Percentiles rank a stretch among this genome's conserved stretches.
These are phyloP conservation scores for Ariopsis seemanni DNA, from an alignment of 2,113 vertebrate genomes.

Conservation along the genomic window DNA sequence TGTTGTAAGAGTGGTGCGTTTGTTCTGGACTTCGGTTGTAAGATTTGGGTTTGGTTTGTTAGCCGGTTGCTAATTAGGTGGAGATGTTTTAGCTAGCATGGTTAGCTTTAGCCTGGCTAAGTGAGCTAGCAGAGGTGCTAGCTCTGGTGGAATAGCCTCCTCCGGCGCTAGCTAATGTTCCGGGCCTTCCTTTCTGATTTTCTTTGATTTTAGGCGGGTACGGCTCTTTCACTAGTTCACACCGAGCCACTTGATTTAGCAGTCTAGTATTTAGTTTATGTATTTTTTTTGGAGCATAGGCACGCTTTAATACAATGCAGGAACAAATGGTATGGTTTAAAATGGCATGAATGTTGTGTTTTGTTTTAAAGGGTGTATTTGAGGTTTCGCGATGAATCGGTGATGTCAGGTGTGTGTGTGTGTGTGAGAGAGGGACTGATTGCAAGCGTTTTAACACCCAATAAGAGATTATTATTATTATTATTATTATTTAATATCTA, in stretches of 20 bases:
- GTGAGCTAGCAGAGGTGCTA: not conserved
- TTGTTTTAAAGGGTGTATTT: not conserved
- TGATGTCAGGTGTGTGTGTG: not conserved
- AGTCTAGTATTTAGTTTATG: too few species aligned
- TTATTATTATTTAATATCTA: not conserved
- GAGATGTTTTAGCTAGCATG: constrained; percentile 30
- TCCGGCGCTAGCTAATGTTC: not conserved
- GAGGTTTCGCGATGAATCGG: not conserved
- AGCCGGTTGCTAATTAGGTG: not conserved
- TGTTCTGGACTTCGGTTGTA: not conserved
- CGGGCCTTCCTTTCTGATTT: constrained; percentile 10
- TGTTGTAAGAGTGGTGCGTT: not conserved
- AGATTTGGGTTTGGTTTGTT: not conserved
- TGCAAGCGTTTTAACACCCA: too few species aligned
- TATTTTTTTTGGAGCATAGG: not conserved
- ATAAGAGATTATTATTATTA: not conserved
- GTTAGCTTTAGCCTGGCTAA: constrained; percentile 26
- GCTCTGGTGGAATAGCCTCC: not conserved
- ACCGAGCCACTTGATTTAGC: not conserved
- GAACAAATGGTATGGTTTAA: not conserved
- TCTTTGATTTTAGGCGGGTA: constrained; percentile 20
- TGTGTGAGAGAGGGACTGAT: too few species aligned
- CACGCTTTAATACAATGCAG: not conserved
- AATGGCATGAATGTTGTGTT: too few species aligned
- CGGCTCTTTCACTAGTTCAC: not conserved